These are phyloP conservation scores for Panagrolaimus sp. DNA, from an alignment of 1,140 invertebrate species.

Conservation along the genomic window DNA sequence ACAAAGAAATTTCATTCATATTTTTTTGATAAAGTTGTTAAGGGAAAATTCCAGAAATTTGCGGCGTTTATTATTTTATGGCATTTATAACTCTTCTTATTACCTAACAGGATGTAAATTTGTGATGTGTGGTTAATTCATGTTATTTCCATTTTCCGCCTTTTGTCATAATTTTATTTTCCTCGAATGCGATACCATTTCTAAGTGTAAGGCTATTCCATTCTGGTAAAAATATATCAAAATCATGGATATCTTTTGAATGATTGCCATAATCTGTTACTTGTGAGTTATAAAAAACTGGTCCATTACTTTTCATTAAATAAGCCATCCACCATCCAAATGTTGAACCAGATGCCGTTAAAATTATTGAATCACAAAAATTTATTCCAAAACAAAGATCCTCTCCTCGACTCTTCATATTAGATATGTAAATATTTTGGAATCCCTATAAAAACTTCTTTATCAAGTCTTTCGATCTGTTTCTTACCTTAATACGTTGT, in stretches of 20 bases:
- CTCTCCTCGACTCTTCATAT: background rate
- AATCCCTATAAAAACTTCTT: background rate
- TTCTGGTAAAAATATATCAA: background rate
- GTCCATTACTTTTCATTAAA: background rate
- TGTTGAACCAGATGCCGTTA: background rate
- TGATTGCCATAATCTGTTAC: background rate
- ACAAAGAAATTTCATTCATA: no score
- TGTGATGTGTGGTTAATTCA: no score
- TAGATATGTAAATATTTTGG: background rate
- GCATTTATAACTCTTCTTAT: no score
- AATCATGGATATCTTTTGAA: background rate
- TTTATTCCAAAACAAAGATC: background rate
- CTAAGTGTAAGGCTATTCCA: background rate
- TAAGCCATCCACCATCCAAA: slow-evolving; percentile 2
- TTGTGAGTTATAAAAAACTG: background rate
- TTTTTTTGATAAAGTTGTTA: no score
- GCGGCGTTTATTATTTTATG: no score
- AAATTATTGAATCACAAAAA: background rate
- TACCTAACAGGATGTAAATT: no score
- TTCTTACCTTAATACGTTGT: background rate
- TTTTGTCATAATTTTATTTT: no score
- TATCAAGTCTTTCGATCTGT: background rate
- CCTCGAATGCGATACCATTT: no score
- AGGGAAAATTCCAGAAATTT: no score
- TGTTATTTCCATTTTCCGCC: no score